Conservation (phyloP, 2,797 vertebrate genomes). For the Liasis olivaceus region DNA sequence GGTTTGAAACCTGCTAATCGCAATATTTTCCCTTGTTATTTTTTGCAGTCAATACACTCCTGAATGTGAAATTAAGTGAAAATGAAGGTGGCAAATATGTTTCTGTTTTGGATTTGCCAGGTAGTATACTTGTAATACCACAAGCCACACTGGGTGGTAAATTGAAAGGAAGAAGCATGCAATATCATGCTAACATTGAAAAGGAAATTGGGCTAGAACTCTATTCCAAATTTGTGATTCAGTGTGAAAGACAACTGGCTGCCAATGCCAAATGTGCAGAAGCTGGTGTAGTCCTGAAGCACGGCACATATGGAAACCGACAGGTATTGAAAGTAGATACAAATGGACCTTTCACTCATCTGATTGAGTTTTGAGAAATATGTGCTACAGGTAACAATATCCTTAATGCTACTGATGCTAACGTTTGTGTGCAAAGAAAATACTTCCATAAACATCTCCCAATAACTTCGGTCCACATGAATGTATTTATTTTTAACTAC, state of each 20-base stretch:
- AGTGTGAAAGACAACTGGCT: constrained; percentile 83
- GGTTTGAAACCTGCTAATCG: not conserved
- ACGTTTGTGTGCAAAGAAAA: not conserved
- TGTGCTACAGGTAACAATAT: constrained; percentile 7
- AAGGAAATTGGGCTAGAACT: constrained; percentile 89
- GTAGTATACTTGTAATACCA: constrained; percentile 88
- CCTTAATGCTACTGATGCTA: constrained; percentile 6
- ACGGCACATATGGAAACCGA: constrained; percentile 92
- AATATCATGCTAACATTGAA: constrained; percentile 89
- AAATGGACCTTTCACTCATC: constrained; percentile 91
- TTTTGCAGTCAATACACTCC: constrained; percentile 79
- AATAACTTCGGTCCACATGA: constrained; percentile 1
- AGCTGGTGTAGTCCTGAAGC: constrained; percentile 74
- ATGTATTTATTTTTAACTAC: constrained; percentile 12
- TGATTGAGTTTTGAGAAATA: constrained; percentile 87
- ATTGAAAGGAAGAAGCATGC: constrained; percentile 86
- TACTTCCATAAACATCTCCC: not conserved
- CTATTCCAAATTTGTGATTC: constrained; percentile 82
- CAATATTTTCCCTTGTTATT: constrained; percentile 49
- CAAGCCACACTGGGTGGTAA: constrained; percentile 95
- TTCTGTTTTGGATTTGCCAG: constrained; percentile 88
- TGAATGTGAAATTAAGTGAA: constrained; percentile 90
- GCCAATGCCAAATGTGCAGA: constrained; percentile 71
- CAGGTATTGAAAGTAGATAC: constrained; percentile 92
- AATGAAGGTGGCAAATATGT: constrained; percentile 79